Evolutionary conservation across 2,797 vertebrate genomes (phyloP).

Genomic region (Emydoidea blandingii): DNA sequence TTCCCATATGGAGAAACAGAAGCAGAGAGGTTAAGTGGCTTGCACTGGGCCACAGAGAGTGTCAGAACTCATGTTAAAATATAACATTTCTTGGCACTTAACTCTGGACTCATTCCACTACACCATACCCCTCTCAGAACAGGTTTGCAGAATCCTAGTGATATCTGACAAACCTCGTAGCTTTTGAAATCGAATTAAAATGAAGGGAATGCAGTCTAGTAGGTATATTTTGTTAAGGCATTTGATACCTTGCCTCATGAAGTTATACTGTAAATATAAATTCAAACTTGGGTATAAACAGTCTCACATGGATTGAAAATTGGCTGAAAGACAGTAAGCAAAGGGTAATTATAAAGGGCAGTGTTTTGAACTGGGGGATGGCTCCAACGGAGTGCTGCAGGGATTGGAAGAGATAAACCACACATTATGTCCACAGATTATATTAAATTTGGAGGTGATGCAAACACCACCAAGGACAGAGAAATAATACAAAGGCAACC

Average conservation of each 20-base stretch:
- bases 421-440: not conserved
- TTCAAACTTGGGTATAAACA: not conserved
- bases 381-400: fast-evolving
- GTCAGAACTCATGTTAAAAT: slow-evolving; percentile 34
- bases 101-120: not conserved
- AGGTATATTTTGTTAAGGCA: not conserved
- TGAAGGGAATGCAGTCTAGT: not conserved
- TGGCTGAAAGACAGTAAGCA: not conserved
- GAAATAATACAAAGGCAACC: not conserved
- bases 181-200: slow-evolving; percentile 12
- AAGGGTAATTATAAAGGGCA: fast-evolving
- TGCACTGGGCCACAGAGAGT: not conserved
- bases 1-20: not conserved
- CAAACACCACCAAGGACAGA: not conserved
- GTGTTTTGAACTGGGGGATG: not conserved
- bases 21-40: not conserved
- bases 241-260: not conserved
- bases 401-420: not conserved
- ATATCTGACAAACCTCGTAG: slow-evolving; percentile 13
- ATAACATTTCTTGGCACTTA: slow-evolving; percentile 13
- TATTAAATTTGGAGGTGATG: not conserved
- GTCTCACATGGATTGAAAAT: not conserved
- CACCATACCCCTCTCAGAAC: slow-evolving; percentile 13
- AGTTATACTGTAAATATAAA: slow-evolving; percentile 5
- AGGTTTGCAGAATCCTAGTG: slow-evolving; percentile 43